These are phyloP conservation scores for Rafetus swinhoei DNA, from an alignment of 2,113 vertebrate species.

Conservation along the genomic window DNA sequence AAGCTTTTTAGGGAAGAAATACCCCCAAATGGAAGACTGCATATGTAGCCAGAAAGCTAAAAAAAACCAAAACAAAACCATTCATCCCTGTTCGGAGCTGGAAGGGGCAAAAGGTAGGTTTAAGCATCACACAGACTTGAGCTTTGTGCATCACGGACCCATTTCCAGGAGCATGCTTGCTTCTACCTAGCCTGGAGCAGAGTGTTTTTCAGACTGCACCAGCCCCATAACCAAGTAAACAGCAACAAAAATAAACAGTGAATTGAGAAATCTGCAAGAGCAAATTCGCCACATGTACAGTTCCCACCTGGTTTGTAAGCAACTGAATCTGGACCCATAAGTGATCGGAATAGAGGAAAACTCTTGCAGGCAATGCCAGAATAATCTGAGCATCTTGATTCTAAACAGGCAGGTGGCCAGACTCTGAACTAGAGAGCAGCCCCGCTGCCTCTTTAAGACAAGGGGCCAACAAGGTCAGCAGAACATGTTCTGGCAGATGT, in stretches of 20 bases:
- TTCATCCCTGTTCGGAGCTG: not conserved
- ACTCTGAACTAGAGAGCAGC: not conserved
- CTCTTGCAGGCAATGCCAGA: not conserved
- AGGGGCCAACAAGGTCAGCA: not conserved
- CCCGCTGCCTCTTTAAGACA: not conserved
- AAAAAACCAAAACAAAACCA: not conserved
- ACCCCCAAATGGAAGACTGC: not conserved
- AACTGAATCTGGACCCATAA: not conserved
- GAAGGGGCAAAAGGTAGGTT: rapidly evolving
- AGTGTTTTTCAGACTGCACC: conserved; percentile 40
- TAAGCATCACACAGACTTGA: not conserved
- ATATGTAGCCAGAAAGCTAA: not conserved
- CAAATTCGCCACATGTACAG: not conserved
- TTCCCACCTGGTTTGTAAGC: not conserved
- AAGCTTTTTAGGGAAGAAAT: not conserved
- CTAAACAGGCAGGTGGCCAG: not conserved
- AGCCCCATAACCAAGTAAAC: not conserved
- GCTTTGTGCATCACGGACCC: not conserved
- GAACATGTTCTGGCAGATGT: not conserved
- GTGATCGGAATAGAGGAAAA: conserved; percentile 9
- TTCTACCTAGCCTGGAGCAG: not conserved
- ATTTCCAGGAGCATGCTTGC: not conserved
- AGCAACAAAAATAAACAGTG: not conserved
- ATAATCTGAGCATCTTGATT: not conserved
- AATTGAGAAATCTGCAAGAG: not conserved